Base-by-base conservation (phyloP, 2,113 vertebrate species). In the Ploceus nigricollis region DNA sequence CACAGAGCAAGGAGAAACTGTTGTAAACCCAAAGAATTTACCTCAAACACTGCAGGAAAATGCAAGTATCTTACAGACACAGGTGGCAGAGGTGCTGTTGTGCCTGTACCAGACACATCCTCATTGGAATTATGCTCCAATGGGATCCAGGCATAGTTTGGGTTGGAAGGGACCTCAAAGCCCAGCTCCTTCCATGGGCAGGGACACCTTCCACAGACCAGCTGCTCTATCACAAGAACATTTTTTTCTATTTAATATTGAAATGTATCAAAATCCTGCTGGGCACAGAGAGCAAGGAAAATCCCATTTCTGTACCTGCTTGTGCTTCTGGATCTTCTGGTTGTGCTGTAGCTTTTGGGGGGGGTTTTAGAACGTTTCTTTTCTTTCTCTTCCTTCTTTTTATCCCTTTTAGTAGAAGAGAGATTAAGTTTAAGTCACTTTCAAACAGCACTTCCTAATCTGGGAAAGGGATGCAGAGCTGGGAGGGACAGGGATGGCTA, bases 291-390 rank as follows among this genome's bases (percentile, higher is more conserved):
- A 6, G 25, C 10, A 27, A 33, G 24, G 61, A 25, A 33, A 35
- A 33, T 2, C 2, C 21, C 6, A 5, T 18, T 7, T 39, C 73
- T 69, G 95, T 95, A 99, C 99, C 99, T 99, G 97, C 97, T 99
- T 88, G 98, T 98, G 97, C 99, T 99, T 94, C 99, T 98, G 44
- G 99, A 99, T 78, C 99, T 98, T 71, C 99, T 98, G 54, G 99
- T 98, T 87, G 99, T 99, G 98, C 99, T 99, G 94, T 99, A 99
- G 96, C 99, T 99, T 98, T 99, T 99, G 58, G 99, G 99, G 17
- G 99, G 99, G 20, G 99, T 99, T 98, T 99, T 99, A 11, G 99
- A 99, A 64, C 99, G 98, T 94, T 99, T 99, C 95, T 99, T 99
- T 45, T 98, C 98, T 95, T 99, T 99, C 56, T 99, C 99, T 97